phyloP scores from a whole-genome alignment of 2,888 invertebrate genomes.

The Bhutanitis thaidina region DNA sequence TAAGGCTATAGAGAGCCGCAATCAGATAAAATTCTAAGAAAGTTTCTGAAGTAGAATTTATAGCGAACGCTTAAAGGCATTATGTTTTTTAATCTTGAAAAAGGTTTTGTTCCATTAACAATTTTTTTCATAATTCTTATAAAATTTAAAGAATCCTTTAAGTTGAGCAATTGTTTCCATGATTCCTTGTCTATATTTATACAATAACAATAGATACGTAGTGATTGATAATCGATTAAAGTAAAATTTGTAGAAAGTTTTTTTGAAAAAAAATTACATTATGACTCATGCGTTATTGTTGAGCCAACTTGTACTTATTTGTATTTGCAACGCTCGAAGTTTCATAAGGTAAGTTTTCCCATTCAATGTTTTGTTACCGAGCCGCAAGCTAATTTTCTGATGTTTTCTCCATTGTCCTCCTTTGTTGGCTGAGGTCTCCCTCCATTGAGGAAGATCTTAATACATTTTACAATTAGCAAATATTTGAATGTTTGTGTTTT shows the following conservation, averaged over 20 bases:
- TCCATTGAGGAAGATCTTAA: conserved; percentile 1
- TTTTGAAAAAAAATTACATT: too few relatives aligned
- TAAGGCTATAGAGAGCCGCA: conserved; percentile 42
- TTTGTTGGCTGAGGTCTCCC: not conserved
- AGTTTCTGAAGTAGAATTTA: conserved; percentile 51
- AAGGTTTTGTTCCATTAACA: not conserved
- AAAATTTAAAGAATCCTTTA: too few relatives aligned
- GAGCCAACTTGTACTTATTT: conserved; percentile 18
- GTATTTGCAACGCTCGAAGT: conserved; percentile 27
- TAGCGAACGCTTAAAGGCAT: conserved; percentile 33
- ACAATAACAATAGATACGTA: too few relatives aligned
- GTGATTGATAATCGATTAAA: too few relatives aligned
- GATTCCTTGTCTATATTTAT: too few relatives aligned
- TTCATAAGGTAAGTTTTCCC: conserved; percentile 34
- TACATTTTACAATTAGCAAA: conserved; percentile 1
- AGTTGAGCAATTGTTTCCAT: too few relatives aligned
- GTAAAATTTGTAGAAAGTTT: too few relatives aligned
- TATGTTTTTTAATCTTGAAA: conserved; percentile 4
- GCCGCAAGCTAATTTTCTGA: conserved; percentile 22
- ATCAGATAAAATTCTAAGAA: conserved; percentile 50
- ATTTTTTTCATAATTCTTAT: too few relatives aligned
- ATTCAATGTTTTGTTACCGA: conserved; percentile 28
- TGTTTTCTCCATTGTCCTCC: conserved; percentile 21
- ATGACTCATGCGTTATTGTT: conserved; percentile 11
- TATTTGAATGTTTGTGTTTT: too few relatives aligned